Evolutionary conservation across 2,797 vertebrate genomes (phyloP), one percentile per base, ranked within the genome.

Genomic region (Channallabes apus): DNA sequence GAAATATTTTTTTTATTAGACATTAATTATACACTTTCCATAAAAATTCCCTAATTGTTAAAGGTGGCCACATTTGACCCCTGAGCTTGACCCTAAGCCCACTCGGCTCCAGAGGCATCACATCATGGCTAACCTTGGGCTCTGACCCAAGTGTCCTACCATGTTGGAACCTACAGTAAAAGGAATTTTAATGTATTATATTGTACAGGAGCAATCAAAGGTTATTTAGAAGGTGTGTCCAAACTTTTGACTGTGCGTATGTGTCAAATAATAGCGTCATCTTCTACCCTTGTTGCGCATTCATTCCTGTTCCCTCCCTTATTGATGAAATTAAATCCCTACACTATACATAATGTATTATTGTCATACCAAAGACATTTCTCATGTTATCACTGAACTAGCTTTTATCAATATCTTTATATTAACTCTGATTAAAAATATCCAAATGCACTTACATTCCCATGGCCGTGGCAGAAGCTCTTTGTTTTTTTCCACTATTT

Each of bases 381-480:
- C n/a, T n/a, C n/a, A n/a, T n/a, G n/a, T n/a, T n/a, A n/a, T n/a
- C n/a, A n/a, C n/a, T n/a, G n/a, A n/a, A n/a, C n/a, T n/a, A n/a
- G n/a, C n/a, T n/a, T n/a, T n/a, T n/a, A n/a, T n/a, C n/a, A n/a
- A 46, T 18, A 18, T 68, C 17, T 32, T 54, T 56, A 27, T 73
- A 8, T 46, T 46, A 46, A 46, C 46, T 46, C 46, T 27, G 15
- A 9, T 20, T 56, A 56, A 27, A 80, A 64, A 64, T 46, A 80
- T n/a, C 1, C 3, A 3, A 64, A 64, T 15, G 2, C 7, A 67
- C 83, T 88, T 81, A 90, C 89, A 90, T 85, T 88, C 86, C 89
- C 89, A 90, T 22, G 89, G 89, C 4, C 87, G 80, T 22, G 89
- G 89, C 51, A 90, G 84, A n/a, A 90, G 41, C 17, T 87, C 82